Evolutionary conservation across 1,140 invertebrate genomes (phyloP), one percentile per base, ranked within the genome.

Genomic region (Papilio helenus): DNA sequence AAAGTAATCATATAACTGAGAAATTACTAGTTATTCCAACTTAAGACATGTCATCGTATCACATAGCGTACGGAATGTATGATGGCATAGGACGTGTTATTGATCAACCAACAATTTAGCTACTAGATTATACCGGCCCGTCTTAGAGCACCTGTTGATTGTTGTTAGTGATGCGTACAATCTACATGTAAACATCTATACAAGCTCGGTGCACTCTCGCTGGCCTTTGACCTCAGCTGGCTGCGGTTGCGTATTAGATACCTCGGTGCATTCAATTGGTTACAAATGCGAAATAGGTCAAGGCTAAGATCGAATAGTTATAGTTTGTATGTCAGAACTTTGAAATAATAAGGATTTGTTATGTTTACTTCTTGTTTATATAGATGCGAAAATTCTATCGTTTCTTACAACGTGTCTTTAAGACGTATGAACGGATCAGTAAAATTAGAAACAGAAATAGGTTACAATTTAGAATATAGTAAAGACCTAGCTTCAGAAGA

Each of bases 181-280:
- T 44, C 20, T 74, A 73, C 18, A 44, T 20, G 44, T 73, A 73
- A 51, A 23, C 18, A 71, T 26, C 3, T 20, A 26, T 8, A 51
- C 46, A 46, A 46, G n/a, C 42, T 44, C 39, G 72, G 39, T n/a
- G n/a, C 72, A 72, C 77, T 79, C 68, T 79, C 78, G 34, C 78
- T 79, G 29, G 42, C 78, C 26, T 79, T 49, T 72, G 68, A 79
- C 78, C 78, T 79, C 77, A 79, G 65, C 65, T 20, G 49, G 20
- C 10, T 49, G 72, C 72, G 42, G 44, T 49, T 49, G 20, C 44
- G 72, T 46, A 74, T 74, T 74, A 74, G 72, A 49, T 74, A 74
- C 20, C 39, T 74, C 42, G 23, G 44, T 23, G 20, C 44, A 20
- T 26, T 42, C 39, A 26, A 26, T 74, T 44, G n/a, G 44, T 26